Evolutionary conservation across 2,113 vertebrate genomes (phyloP).

Genomic region (Ictalurus furcatus): DNA sequence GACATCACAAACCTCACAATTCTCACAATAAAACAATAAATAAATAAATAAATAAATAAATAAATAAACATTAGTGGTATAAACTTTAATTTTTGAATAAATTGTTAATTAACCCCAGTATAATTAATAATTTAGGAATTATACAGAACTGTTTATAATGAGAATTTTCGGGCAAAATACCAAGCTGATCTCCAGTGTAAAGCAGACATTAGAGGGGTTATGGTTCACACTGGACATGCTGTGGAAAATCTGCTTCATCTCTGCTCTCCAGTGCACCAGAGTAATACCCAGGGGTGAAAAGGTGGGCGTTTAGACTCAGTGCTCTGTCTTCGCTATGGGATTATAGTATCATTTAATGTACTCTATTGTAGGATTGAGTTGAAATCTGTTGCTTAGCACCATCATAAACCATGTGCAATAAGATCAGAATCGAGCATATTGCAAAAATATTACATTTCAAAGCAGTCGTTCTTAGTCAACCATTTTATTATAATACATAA

Average conservation of each 20-base stretch:
- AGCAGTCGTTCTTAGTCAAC: background rate
- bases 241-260: constrained; percentile 14
- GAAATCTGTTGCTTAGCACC: background rate
- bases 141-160: background rate
- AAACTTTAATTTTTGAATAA: background rate
- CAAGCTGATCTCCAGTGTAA: background rate
- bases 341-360: background rate
- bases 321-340: background rate
- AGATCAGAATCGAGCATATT: background rate
- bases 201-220: background rate
- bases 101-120: background rate
- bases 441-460: background rate
- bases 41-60: background rate
- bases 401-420: background rate
- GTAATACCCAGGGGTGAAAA: background rate
- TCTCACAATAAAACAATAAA: background rate
- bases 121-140: background rate
- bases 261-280: background rate
- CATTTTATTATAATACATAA: constrained; percentile 12
- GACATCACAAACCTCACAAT: background rate
- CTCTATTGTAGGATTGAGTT: background rate
- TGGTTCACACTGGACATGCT: background rate
- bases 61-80: background rate
- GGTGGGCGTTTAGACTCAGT: constrained; percentile 8
- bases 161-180: background rate